Percentiles rank a stretch among this genome's conserved stretches.
phyloP scores from a whole-genome alignment of 2,797 vertebrate genomes.

The Galagoides demidoff region DNA sequence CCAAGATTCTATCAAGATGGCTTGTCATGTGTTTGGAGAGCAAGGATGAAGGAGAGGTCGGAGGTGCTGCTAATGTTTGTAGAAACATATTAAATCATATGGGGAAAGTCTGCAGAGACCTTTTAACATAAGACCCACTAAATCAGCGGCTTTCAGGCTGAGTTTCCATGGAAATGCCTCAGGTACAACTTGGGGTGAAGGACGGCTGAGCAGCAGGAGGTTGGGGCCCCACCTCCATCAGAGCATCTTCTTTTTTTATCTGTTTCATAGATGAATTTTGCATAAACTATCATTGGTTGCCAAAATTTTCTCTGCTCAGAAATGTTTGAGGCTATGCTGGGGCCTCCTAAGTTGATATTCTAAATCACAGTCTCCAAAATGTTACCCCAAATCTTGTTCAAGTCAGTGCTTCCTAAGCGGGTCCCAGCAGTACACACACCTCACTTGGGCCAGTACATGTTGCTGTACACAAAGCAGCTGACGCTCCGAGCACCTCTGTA shows the following conservation, averaged over 20 bases:
- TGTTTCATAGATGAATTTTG: neutral
- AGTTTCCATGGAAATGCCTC: neutral
- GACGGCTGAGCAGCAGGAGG: neutral
- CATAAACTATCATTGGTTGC: neutral
- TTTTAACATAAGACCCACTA: neutral
- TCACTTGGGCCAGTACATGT: neutral
- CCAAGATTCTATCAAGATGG: neutral
- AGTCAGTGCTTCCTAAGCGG: neutral
- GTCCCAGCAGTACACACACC: neutral
- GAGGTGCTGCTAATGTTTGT: neutral
- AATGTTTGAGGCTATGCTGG: neutral
- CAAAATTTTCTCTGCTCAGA: neutral
- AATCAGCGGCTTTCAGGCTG: neutral
- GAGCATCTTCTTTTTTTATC: neutral
- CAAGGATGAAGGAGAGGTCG: neutral
- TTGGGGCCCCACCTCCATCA: neutral
- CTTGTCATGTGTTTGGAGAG: neutral
- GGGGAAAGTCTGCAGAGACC: neutral
- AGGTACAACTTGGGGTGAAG: neutral
- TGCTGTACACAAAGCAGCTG: neutral
- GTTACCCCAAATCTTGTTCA: neutral
- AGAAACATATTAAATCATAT: neutral
- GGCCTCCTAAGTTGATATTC: neutral
- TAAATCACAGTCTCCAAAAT: constrained; percentile 30
- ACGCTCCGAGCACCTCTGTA: neutral